Base-by-base conservation (phyloP, 2,113 vertebrate genomes). In the Apteryx owenii region DNA sequence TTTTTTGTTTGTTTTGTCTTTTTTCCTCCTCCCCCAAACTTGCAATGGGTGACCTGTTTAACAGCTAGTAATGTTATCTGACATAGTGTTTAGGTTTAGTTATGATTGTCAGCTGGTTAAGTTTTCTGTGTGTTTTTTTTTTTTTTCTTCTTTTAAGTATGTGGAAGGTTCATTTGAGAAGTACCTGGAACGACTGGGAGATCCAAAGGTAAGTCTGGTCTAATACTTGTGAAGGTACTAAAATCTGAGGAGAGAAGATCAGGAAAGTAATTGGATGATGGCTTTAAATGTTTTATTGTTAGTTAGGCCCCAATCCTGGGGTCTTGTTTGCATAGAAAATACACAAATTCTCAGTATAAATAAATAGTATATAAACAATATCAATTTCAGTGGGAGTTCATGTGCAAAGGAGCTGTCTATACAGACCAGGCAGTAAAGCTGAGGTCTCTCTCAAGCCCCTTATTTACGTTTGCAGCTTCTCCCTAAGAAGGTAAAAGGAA, bases 131-230 rank as follows among this genome's bases (percentile, higher is more conserved):
- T 50, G 2, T 46, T 4, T 84, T 65, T 85, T 3, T 38, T 80
- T 84, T 90, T 26, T 72, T 78, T 95, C 61, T 96, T 95, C n/a
- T 96, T 90, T 77, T 95, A 98, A 99, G 99, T 99, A 99, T 84
- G 99, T 99, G 73, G 99, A 99, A 98, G 99, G 99, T 18, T 99
- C 99, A 2, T 99, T 99, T 98, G 99, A 99, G 96, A 99, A 99
- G 96, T 99, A 99, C 78, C 97, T 99, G 95, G 98, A 99, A 86
- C 98, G 99, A 22, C 96, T 99, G 80, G 99, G 98, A 94, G 99
- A 99, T 96, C 99, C 99, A 4, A 99, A 99, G 99, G 99, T 99
- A 98, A 98, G 97, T 66, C 68, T 25, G 25, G 62, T 46, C 21
- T 31, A 29, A 12, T 58, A 44, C 25, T 77, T 76, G 12, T 7